Conservation (phyloP, 1,140 invertebrate genomes). For the Drosophila sulfurigaster region DNA sequence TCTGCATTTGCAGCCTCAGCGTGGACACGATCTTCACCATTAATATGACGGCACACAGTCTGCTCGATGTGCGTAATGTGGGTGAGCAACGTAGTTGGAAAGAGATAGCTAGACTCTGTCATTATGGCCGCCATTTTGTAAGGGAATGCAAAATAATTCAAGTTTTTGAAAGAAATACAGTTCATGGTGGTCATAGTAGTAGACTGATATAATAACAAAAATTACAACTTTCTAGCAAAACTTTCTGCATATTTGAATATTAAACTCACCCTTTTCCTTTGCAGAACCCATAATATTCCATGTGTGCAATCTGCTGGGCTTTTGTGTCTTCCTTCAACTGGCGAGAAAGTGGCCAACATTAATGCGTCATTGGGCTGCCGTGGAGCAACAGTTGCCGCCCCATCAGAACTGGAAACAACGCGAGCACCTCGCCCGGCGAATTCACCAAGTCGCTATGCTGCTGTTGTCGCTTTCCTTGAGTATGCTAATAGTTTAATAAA, state of each 20-base stretch:
- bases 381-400: conserved; percentile 64
- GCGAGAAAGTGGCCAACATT: conserved; percentile 69
- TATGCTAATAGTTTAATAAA: conserved; percentile 36
- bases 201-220: no score
- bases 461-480: conserved; percentile 66
- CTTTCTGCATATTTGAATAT: neutral
- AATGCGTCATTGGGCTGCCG: conserved; percentile 67
- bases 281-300: conserved; percentile 76
- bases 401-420: conserved; percentile 39
- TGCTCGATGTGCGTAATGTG: conserved; percentile 71
- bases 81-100: conserved; percentile 46
- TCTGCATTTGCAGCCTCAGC: conserved; percentile 44
- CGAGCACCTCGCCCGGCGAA: conserved; percentile 41
- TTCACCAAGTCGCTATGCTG: conserved; percentile 54
- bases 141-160: neutral
- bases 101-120: no score
- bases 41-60: conserved; percentile 44
- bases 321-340: conserved; percentile 60
- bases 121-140: no score
- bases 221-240: neutral
- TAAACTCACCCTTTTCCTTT: neutral
- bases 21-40: conserved; percentile 59
- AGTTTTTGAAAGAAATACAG: no score
- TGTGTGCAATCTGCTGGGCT: conserved; percentile 48
- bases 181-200: no score